Base-by-base conservation (phyloP, 2,797 vertebrate genomes). In the Diplodus puntazzo region DNA sequence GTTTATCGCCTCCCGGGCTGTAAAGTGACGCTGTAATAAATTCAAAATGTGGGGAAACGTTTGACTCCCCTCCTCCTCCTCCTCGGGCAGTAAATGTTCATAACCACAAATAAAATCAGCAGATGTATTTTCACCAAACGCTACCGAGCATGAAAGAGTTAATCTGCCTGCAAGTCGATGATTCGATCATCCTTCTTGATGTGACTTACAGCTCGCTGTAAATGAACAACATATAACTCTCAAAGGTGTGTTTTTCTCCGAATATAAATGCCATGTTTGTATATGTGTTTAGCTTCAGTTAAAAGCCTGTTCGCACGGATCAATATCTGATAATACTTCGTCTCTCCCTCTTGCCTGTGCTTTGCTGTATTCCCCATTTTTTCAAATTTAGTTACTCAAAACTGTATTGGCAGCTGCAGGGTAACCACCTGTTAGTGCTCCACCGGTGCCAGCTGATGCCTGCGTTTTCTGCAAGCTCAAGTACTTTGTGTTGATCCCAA, bases 401-500 rank as follows among this genome's bases (percentile, higher is more conserved):
- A 75, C 61, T 65, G 75, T n/a, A 34, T 34, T 79, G 70, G 65
- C 64, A 66, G 6, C 23, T 45, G 27, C 57, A 34, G 39, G 18
- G 45, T 43, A 46, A 62, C 69, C 79, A 79, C 67, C 73, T 85
- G 74, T 79, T 75, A 17, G 39, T 65, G 21, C 17, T 8, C 30
- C n/a, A 27, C 34, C 13, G 9, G 45, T 75, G 73, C 73, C 74
- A 80, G 82, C 64, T 63, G 74, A 74, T 53, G 76, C 39, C 39
- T 21, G 54, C 42, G 67, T 63, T 82, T 82, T 80, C 63, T 81
- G 68, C 74, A 74, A 71, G 50, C 65, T 72, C 79, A 67, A 72
- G 67, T 81, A 25, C 55, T 71, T 73, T 80, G 39, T 73, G 77
- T 84, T 77, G 76, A 80, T 87, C 79, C 74, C 69, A 73, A 63